Percentiles rank a stretch among this genome's conserved stretches.
Conservation (phyloP, 2,797 vertebrate genomes). For the Luscinia megarhynchos region DNA sequence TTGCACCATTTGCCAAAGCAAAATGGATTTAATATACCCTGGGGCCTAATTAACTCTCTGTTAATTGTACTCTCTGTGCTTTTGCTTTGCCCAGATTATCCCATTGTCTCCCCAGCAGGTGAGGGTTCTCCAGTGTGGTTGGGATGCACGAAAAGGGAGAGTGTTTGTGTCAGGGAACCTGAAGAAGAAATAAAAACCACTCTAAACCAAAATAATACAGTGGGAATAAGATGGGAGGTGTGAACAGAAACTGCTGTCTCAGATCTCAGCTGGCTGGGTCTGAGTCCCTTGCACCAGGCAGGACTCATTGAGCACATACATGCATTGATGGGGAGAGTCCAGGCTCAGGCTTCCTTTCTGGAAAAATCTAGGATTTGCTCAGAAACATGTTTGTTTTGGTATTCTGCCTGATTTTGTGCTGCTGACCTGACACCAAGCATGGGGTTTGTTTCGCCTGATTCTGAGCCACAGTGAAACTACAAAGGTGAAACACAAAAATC, state of each 20-base stretch:
- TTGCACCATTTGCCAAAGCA: neutral
- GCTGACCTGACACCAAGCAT: neutral
- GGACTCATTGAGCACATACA: neutral
- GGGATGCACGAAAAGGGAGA: neutral
- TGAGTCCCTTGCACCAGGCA: neutral
- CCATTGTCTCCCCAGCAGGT: neutral
- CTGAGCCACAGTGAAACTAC: neutral
- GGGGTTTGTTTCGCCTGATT: neutral
- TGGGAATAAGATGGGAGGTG: neutral
- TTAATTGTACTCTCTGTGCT: neutral
- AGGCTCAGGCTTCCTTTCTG: neutral
- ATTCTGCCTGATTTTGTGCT: neutral
- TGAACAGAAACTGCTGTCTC: neutral
- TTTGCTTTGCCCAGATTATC: neutral
- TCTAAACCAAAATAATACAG: neutral
- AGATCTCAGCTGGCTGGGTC: neutral
- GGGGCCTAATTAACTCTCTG: neutral
- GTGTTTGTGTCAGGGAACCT: neutral
- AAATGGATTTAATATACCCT: neutral
- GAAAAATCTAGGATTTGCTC: neutral
- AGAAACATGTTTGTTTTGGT: neutral
- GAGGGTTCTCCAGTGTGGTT: rapidly evolving
- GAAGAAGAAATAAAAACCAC: neutral
- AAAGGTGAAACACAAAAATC: neutral
- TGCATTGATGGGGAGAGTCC: neutral